phyloP scores from a whole-genome alignment of 2,888 invertebrate species.

The Orchestes rusci region DNA sequence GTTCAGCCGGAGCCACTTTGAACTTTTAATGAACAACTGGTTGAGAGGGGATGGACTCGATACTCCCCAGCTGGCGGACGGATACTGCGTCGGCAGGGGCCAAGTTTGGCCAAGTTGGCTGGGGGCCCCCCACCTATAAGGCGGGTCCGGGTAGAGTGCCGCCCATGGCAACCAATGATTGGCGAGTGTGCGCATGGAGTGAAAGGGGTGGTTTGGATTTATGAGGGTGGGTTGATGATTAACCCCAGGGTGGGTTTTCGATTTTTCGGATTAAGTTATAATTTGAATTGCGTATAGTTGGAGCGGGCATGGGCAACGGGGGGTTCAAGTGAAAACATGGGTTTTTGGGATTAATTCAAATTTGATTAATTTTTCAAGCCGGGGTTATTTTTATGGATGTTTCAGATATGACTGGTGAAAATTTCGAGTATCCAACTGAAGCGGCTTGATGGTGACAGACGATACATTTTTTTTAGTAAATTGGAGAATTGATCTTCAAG shows the following conservation, averaged over 20 bases:
- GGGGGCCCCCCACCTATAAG: conserved; percentile 33
- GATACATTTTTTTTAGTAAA: no score
- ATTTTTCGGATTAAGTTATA: no score
- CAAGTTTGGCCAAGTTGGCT: no score
- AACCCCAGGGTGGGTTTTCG: no score
- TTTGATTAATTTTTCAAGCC: no score
- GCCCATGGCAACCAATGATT: conserved; percentile 33
- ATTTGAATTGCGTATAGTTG: background rate
- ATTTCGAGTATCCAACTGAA: no score
- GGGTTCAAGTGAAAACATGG: background rate
- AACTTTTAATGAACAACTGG: conserved; percentile 16
- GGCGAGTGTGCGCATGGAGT: conserved; percentile 12
- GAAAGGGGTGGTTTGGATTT: no score
- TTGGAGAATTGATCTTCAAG: no score
- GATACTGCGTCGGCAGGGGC: conserved; percentile 32
- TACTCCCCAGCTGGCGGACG: no score
- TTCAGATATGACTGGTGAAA: no score
- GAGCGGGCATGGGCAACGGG: background rate
- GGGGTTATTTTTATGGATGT: no score
- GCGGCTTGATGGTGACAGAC: background rate
- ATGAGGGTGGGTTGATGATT: no score
- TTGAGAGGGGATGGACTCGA: conserved; percentile 16
- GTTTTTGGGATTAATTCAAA: conserved; percentile 9
- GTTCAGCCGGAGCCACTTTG: conserved; percentile 36
- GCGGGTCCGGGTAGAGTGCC: conserved; percentile 27